Evolutionary conservation across 2,888 invertebrate genomes (phyloP).

Genomic region (Epinotia ramella): DNA sequence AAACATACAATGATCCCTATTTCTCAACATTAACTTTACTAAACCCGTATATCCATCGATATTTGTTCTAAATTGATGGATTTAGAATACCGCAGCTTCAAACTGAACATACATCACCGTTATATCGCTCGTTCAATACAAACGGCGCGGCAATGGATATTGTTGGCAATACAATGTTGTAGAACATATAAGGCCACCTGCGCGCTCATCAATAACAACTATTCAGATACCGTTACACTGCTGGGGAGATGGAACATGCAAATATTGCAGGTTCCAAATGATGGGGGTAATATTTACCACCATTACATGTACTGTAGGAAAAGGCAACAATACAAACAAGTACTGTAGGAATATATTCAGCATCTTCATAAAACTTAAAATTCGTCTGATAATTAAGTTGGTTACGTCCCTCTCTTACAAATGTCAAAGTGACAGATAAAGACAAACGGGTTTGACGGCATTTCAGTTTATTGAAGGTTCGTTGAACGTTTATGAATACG

Average conservation of each 20-base stretch:
- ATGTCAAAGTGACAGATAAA: too few species aligned
- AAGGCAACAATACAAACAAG: too few species aligned
- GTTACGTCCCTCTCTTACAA: too few species aligned
- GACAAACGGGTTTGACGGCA: too few species aligned
- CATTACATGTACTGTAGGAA: neutral
- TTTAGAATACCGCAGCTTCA: constrained; percentile 12
- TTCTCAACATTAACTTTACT: neutral
- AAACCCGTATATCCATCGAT: neutral
- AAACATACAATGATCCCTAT: neutral
- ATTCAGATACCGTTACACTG: constrained; percentile 18
- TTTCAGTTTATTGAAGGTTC: too few species aligned
- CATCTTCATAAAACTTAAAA: too few species aligned
- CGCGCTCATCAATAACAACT: constrained; percentile 25
- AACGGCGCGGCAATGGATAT: constrained; percentile 31
- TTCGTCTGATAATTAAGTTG: too few species aligned
- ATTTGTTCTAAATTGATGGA: constrained; percentile 21
- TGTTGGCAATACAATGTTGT: constrained; percentile 29
- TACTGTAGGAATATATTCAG: too few species aligned
- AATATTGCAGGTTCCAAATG: neutral
- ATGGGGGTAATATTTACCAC: neutral
- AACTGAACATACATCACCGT: constrained; percentile 25
- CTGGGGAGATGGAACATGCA: neutral
- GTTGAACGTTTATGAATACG: too few species aligned
- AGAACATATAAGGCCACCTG: constrained; percentile 24
- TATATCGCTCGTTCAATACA: neutral